phyloP scores from a whole-genome alignment of 1,140 invertebrate species.

The Drosophila pseudoobscura region DNA sequence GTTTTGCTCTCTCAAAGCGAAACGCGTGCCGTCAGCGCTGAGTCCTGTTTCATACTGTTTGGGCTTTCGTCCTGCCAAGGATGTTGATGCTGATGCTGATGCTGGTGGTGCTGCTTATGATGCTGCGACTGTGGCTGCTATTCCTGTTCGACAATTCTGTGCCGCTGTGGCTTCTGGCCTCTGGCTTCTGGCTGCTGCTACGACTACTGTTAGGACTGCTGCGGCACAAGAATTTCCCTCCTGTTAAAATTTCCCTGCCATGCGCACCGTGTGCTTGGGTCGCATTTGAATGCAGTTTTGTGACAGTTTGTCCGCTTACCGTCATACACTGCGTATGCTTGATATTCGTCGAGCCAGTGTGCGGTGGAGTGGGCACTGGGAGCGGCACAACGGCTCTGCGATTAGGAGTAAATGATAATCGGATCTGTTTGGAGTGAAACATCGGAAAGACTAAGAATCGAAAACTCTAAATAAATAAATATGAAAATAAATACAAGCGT shows the following conservation, averaged over 20 bases:
- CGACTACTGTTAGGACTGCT: slow-evolving; percentile 25
- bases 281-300: slow-evolving; percentile 22
- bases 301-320: slow-evolving; percentile 23
- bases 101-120: slow-evolving; percentile 8
- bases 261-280: slow-evolving; percentile 56
- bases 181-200: slow-evolving; percentile 4
- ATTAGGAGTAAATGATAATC: no score
- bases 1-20: slow-evolving; percentile 48
- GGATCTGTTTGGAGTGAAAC: no score
- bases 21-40: slow-evolving; percentile 79
- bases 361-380: no score
- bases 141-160: slow-evolving; percentile 16
- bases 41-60: slow-evolving; percentile 76
- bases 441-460: no score
- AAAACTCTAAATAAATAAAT: no score
- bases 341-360: slow-evolving; percentile 29
- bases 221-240: slow-evolving; percentile 63
- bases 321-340: slow-evolving; percentile 58
- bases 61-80: slow-evolving; percentile 29
- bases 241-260: slow-evolving; percentile 78
- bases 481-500: no score
- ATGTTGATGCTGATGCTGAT: slow-evolving; percentile 14
- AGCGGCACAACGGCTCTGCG: no score
- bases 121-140: slow-evolving; percentile 17
- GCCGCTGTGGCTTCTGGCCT: slow-evolving; percentile 14